Conservation (phyloP, 2,888 invertebrate species). For the Chaetoderma sp. region DNA sequence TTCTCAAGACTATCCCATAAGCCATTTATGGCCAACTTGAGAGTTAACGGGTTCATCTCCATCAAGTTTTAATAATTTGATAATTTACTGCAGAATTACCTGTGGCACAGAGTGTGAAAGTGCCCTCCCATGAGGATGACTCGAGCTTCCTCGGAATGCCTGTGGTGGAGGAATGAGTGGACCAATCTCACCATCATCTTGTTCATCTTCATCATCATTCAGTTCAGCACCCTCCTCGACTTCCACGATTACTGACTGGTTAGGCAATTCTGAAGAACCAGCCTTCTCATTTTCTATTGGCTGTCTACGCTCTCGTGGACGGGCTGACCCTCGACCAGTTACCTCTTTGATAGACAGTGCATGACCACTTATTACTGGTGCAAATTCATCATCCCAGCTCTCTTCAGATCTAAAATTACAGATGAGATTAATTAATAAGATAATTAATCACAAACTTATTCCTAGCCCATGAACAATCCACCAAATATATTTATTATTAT, state of each 20-base stretch:
- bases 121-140: slow-evolving; percentile 41
- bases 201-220: slow-evolving; percentile 44
- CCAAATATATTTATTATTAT: too few species aligned
- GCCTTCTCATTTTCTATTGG: slow-evolving; percentile 44
- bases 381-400: slow-evolving; percentile 30
- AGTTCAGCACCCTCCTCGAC: neutral
- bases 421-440: neutral
- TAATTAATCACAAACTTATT: neutral
- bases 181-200: slow-evolving; percentile 45
- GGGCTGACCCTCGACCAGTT: slow-evolving; percentile 37
- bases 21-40: too few species aligned
- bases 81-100: slow-evolving; percentile 38
- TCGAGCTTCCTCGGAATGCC: slow-evolving; percentile 48
- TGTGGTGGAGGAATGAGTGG: slow-evolving; percentile 58
- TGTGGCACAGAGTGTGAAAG: slow-evolving; percentile 57
- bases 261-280: slow-evolving; percentile 25
- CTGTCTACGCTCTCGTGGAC: slow-evolving; percentile 36
- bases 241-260: slow-evolving; percentile 17
- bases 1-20: too few species aligned
- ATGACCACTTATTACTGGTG: slow-evolving; percentile 51
- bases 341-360: slow-evolving; percentile 48
- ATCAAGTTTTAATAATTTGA: too few species aligned
- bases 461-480: too few species aligned
- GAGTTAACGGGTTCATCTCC: too few species aligned
- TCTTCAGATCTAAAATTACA: slow-evolving; percentile 16